These are phyloP conservation scores for Gymnosoma rotundatum DNA, from an alignment of 2,888 invertebrate species.

Conservation along the genomic window DNA sequence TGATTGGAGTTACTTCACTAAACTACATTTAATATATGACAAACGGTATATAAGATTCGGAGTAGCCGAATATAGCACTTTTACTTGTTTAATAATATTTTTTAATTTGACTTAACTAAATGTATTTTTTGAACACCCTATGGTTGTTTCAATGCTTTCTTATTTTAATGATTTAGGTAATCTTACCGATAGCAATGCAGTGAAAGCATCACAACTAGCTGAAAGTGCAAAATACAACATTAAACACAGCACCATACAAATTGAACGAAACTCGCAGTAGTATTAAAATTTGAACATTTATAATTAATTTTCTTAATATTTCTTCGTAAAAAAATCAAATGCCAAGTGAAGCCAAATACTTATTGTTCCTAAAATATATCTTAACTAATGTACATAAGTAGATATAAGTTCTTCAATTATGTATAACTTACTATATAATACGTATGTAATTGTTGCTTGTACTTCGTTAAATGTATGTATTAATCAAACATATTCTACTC, in stretches of 20 bases:
- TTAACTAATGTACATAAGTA: background rate
- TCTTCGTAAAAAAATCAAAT: conserved; percentile 42
- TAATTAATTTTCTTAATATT: conserved; percentile 18
- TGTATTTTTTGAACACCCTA: background rate
- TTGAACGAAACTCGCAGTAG: conserved; percentile 75
- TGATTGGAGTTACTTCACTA: too few relatives aligned
- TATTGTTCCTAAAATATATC: conserved; percentile 61
- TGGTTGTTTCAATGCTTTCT: background rate
- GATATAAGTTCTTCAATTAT: too few relatives aligned
- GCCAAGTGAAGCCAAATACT: conserved; percentile 52
- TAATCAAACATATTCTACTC: too few relatives aligned
- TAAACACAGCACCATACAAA: conserved; percentile 81
- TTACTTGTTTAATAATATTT: too few relatives aligned
- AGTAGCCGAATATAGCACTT: too few relatives aligned
- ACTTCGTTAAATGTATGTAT: too few relatives aligned
- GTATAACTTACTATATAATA: too few relatives aligned
- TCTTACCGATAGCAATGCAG: conserved; percentile 75
- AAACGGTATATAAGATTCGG: too few relatives aligned
- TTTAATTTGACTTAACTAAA: too few relatives aligned
- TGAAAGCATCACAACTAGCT: conserved; percentile 78
- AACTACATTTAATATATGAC: too few relatives aligned
- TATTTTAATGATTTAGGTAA: conserved; percentile 73
- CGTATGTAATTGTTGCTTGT: too few relatives aligned
- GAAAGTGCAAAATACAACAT: conserved; percentile 78
- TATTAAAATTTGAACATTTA: background rate